A percentile compares a stretch with the other conserved stretches of the same genome.
Conservation (phyloP, 1,140 invertebrate genomes). For the Diabrotica virgifera region DNA sequence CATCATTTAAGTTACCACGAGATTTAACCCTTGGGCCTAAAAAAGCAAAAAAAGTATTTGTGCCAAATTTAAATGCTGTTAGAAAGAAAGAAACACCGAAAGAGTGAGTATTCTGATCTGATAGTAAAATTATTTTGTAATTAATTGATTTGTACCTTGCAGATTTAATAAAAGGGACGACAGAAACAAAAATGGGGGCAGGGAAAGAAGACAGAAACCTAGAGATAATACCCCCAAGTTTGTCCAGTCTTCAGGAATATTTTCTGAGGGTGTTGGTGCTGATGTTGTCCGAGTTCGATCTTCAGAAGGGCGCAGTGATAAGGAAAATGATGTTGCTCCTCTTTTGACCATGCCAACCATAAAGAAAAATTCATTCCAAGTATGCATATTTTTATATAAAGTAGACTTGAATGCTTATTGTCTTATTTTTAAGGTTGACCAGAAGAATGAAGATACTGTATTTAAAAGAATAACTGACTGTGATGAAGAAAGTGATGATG, state of each 20-base stretch:
- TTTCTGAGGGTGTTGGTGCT: slow-evolving; percentile 36
- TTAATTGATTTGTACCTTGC: slow-evolving; percentile 5
- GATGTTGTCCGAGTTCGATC: background rate
- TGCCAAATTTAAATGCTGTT: slow-evolving; percentile 39
- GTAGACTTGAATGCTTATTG: slow-evolving; percentile 5
- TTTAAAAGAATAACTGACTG: slow-evolving; percentile 27
- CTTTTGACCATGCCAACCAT: slow-evolving; percentile 33
- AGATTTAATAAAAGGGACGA: slow-evolving; percentile 26
- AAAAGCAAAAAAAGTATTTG: slow-evolving; percentile 34
- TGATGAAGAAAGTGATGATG: slow-evolving; percentile 30
- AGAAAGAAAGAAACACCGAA: slow-evolving; percentile 39
- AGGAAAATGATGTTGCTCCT: slow-evolving; percentile 22
- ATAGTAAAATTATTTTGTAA: slow-evolving; percentile 1
- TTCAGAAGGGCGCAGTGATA: slow-evolving; percentile 12
- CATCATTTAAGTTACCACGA: slow-evolving; percentile 36
- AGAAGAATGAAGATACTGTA: slow-evolving; percentile 30
- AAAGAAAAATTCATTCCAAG: slow-evolving; percentile 31
- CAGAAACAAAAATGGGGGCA: slow-evolving; percentile 21
- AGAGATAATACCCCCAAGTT: slow-evolving; percentile 27
- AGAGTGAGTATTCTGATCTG: slow-evolving; percentile 30
- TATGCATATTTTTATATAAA: slow-evolving; percentile 6
- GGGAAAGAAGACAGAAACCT: slow-evolving; percentile 14
- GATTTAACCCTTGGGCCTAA: slow-evolving; percentile 42
- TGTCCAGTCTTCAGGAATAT: slow-evolving; percentile 37
- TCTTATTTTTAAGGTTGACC: slow-evolving; percentile 27